Conservation (phyloP, 2,888 invertebrate genomes). For the Pandemis corylana region DNA sequence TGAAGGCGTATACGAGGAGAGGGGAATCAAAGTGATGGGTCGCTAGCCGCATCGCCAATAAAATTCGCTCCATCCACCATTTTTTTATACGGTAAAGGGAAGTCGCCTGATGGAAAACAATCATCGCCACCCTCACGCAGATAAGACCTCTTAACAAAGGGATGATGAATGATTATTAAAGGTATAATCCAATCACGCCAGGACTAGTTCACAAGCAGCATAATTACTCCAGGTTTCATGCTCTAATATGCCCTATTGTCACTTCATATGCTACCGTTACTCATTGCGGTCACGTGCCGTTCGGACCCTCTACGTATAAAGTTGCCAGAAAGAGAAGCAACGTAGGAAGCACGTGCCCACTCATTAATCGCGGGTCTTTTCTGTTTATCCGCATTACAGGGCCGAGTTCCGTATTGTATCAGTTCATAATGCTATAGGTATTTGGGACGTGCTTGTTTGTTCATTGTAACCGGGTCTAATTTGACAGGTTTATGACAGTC, state of each 20-base stretch:
- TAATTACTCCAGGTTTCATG: slow-evolving; percentile 25
- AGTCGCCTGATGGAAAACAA: too few species aligned
- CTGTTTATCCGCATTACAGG: slow-evolving; percentile 21
- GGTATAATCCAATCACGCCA: neutral
- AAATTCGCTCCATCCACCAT: too few species aligned
- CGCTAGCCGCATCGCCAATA: too few species aligned
- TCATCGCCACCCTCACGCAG: too few species aligned
- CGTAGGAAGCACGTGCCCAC: slow-evolving; percentile 4
- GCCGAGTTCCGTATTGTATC: slow-evolving; percentile 34
- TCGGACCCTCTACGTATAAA: slow-evolving; percentile 28
- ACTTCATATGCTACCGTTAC: slow-evolving; percentile 33
- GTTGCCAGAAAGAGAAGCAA: slow-evolving; percentile 8
- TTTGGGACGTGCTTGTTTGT: slow-evolving; percentile 30
- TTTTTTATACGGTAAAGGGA: too few species aligned
- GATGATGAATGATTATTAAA: too few species aligned
- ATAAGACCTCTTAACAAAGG: too few species aligned
- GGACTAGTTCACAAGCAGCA: slow-evolving; percentile 10
- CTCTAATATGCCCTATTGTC: slow-evolving; percentile 37
- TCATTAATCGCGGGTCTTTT: slow-evolving; percentile 13
- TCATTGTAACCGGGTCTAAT: slow-evolving; percentile 17
- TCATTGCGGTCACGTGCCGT: slow-evolving; percentile 36
- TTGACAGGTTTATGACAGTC: slow-evolving; percentile 34
- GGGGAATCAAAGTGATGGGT: too few species aligned
- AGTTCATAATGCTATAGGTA: slow-evolving; percentile 30
- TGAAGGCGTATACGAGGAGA: too few species aligned